phyloP scores from a whole-genome alignment of 2,888 invertebrate genomes.

The Oxystoma pomonae region DNA sequence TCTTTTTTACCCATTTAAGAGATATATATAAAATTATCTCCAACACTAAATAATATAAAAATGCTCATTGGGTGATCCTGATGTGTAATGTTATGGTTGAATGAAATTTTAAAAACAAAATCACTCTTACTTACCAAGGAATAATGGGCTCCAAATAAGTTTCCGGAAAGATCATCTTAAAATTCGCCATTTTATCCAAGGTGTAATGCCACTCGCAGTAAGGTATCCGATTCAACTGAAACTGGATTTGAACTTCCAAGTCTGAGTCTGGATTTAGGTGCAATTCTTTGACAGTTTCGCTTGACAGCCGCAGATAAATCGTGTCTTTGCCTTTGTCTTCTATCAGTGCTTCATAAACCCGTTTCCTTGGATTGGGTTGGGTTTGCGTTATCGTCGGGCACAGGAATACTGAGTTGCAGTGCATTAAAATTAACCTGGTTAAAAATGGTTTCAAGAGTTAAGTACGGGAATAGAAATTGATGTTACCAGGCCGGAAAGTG shows the following conservation, averaged over 20 bases:
- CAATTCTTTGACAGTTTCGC: slow-evolving; percentile 46
- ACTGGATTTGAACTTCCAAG: slow-evolving; percentile 69
- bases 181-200: slow-evolving; percentile 69
- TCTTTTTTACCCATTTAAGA: no score
- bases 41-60: no score
- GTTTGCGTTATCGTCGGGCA: slow-evolving; percentile 27
- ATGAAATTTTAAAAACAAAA: no score
- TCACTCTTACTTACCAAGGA: slow-evolving; percentile 58
- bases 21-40: no score
- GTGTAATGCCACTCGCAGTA: slow-evolving; percentile 84
- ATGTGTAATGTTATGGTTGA: no score
- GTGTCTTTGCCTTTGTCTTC: slow-evolving; percentile 72
- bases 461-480: no score
- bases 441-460: no score
- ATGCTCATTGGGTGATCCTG: no score
- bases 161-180: slow-evolving; percentile 63
- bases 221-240: slow-evolving; percentile 73
- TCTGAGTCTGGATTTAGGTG: slow-evolving; percentile 53
- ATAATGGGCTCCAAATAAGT: slow-evolving; percentile 59
- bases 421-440: slow-evolving; percentile 60
- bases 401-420: slow-evolving; percentile 64
- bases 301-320: slow-evolving; percentile 69
- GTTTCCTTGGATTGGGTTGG: slow-evolving; percentile 37
- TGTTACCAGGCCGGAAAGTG: no score
- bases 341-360: slow-evolving; percentile 70